phyloP scores from a whole-genome alignment of 2,888 invertebrate genomes.

The Aphidoletes aphidimyza region DNA sequence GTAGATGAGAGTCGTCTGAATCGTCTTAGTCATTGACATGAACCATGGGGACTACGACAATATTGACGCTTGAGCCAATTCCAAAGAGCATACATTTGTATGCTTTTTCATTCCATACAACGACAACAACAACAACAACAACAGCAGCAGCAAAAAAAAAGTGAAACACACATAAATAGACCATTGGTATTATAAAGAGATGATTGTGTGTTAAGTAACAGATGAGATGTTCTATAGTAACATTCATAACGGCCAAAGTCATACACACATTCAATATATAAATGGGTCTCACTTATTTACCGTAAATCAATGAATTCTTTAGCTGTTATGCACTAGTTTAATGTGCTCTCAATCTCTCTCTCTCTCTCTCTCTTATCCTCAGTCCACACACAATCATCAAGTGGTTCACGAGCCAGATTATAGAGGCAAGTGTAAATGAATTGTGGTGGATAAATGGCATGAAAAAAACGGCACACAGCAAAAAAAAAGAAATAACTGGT shows the following conservation, averaged over 20 bases:
- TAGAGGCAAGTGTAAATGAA: too few relatives aligned
- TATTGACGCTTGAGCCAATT: neutral
- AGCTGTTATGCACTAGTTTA: neutral
- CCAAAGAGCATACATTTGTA: neutral
- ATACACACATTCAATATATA: neutral
- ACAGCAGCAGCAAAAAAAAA: too few relatives aligned
- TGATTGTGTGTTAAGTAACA: neutral
- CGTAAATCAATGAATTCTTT: neutral
- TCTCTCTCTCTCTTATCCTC: too few relatives aligned
- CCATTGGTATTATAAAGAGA: neutral
- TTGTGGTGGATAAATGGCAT: too few relatives aligned
- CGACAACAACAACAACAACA: too few relatives aligned
- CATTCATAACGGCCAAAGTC: too few relatives aligned
- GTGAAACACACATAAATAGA: neutral
- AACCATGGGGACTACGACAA: slow-evolving; percentile 30
- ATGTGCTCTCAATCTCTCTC: neutral
- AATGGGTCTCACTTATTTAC: slow-evolving; percentile 11
- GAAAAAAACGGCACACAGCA: too few relatives aligned
- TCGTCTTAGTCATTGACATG: neutral
- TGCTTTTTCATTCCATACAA: slow-evolving; percentile 1
- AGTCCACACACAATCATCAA: too few relatives aligned
- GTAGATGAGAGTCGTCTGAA: neutral
- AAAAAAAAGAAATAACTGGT: neutral
- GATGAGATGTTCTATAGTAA: neutral
- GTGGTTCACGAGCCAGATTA: too few relatives aligned